These are phyloP conservation scores for Petrocephalus schoutedeni DNA, from an alignment of 2,797 vertebrate genomes.

Conservation along the genomic window DNA sequence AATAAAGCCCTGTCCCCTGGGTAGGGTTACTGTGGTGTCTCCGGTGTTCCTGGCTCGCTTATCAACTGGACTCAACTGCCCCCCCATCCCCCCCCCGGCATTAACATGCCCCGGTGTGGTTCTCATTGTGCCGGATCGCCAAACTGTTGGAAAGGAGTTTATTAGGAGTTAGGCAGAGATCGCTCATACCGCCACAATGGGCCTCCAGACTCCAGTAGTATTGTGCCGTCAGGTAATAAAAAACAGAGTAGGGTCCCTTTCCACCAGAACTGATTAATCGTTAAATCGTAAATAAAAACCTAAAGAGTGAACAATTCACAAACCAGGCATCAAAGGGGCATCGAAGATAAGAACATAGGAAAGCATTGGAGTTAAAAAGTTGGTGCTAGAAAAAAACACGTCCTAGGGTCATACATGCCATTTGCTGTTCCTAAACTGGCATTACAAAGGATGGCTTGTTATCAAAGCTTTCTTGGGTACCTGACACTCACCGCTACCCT, in stretches of 20 bases:
- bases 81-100: background rate
- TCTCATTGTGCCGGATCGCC: constrained; percentile 15
- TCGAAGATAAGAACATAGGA: background rate
- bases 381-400: background rate
- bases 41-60: constrained; percentile 3
- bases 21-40: constrained; percentile 22
- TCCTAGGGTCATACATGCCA: background rate
- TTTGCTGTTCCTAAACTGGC: background rate
- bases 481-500: background rate
- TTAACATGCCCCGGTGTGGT: constrained; percentile 20
- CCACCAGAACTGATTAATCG: background rate
- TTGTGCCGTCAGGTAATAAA: background rate
- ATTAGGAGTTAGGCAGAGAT: background rate
- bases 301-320: no score
- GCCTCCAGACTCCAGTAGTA: background rate
- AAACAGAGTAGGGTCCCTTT: background rate
- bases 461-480: background rate
- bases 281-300: no score
- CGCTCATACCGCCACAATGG: background rate
- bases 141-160: constrained; percentile 3
- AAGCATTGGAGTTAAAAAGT: background rate
- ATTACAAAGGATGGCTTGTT: background rate
- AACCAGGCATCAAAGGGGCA: background rate
- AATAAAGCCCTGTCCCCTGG: constrained; percentile 6
- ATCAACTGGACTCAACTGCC: background rate